Evolutionary conservation across 2,888 invertebrate species (phyloP), one percentile per base, ranked within the genome.

Genomic region (Apocheima hispidaria): DNA sequence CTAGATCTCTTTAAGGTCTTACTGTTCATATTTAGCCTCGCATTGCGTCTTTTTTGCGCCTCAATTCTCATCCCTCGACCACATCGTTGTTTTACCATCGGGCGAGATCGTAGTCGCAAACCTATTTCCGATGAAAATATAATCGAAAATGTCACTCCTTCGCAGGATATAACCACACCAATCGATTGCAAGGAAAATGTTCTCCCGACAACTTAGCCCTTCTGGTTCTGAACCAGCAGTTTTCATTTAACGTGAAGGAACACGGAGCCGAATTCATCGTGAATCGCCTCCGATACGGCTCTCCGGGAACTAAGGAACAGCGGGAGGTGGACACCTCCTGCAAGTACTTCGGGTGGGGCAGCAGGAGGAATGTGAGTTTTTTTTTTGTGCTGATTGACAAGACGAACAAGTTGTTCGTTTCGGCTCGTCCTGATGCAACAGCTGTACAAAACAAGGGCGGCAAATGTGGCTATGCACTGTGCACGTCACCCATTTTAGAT

Each of bases 321-420:
- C 30, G 20, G 16, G 18, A 14, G 10, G 16, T 1, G 18, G 41
- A 48, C 26, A 57, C 56, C 1, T 36, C 66, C 7, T 92, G 92
- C 60, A 65, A 57, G 5, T 87, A 77, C 65, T 89, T 70, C 52
- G 91, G 91, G 10, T 91, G 87, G 86, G 90, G 90, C 3, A 91
- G 90, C 54, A 80, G 90, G 60, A 78, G 90, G 48, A 91, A 90
- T 72, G 91, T 91, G 71, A 81, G 88, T 4, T 71, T 26, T 36
- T n/a, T n/a, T n/a, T n/a, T n/a, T n/a, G n/a, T n/a, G n/a, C n/a
- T n/a, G n/a, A n/a, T n/a, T n/a, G n/a, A n/a, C n/a, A n/a, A n/a
- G n/a, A n/a, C n/a, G n/a, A n/a, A n/a, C n/a, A n/a, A n/a, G n/a
- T n/a, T n/a, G n/a, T n/a, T n/a, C n/a, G n/a, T n/a, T n/a, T n/a